These are phyloP conservation scores for Alitta virens DNA, from an alignment of 2,888 invertebrate species.

Conservation along the genomic window DNA sequence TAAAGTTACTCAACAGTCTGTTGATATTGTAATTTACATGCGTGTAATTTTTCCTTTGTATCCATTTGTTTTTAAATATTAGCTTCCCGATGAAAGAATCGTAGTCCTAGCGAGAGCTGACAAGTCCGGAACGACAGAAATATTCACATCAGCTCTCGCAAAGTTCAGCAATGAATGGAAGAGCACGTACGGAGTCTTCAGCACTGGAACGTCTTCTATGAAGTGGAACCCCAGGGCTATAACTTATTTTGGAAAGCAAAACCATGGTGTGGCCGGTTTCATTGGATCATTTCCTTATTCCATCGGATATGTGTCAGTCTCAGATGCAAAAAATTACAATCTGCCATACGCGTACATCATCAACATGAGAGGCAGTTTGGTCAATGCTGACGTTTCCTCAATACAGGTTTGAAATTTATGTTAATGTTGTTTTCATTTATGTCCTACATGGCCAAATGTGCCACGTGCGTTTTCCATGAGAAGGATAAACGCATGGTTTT, in stretches of 20 bases:
- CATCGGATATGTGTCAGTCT: constrained; percentile 42
- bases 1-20: no score
- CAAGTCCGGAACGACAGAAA: constrained; percentile 47
- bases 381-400: constrained; percentile 25
- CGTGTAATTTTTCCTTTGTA: no score
- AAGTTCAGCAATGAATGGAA: constrained; percentile 39
- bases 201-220: constrained; percentile 20
- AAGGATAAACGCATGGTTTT: no score
- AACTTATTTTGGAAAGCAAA: constrained; percentile 16
- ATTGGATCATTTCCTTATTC: constrained; percentile 27
- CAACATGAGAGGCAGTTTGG: constrained; percentile 33
- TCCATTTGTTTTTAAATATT: no score
- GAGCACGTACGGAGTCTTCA: constrained; percentile 36
- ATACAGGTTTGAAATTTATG: constrained; percentile 30
- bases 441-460: no score
- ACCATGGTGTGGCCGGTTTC: constrained; percentile 23
- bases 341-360: constrained; percentile 32
- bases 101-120: constrained; percentile 42
- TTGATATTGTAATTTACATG: no score
- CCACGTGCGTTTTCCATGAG: no score
- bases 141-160: constrained; percentile 43
- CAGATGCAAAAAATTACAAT: constrained; percentile 30
- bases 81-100: constrained; percentile 36
- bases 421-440: no score
- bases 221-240: constrained; percentile 18